Evolutionary conservation across 2,113 vertebrate genomes (phyloP).

Genomic region (Neogobius melanostomus): DNA sequence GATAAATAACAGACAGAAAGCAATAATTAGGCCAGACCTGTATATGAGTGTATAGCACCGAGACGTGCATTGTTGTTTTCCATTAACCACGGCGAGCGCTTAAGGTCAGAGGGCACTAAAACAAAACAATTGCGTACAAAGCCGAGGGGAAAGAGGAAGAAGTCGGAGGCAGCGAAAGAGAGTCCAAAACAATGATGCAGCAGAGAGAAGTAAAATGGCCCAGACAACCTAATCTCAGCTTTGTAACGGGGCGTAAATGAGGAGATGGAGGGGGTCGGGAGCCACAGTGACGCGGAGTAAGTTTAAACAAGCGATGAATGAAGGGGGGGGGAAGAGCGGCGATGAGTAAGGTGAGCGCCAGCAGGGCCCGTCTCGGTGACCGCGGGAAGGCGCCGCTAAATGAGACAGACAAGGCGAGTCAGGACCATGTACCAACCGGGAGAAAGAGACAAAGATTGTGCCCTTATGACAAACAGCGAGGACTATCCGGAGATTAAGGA

Average conservation of each 20-base stretch:
- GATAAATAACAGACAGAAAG: not conserved
- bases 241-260: constrained; percentile 67
- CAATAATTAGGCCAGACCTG: constrained; percentile 5
- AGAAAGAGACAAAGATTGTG: constrained; percentile 64
- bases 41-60: constrained; percentile 7
- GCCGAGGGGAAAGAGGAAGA: constrained; percentile 42
- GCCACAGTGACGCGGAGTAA: constrained; percentile 31
- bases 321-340: constrained; percentile 18
- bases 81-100: constrained; percentile 50
- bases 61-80: constrained; percentile 27
- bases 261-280: constrained; percentile 33
- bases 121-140: constrained; percentile 38
- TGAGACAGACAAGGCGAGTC: constrained; percentile 46
- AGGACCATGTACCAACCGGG: constrained; percentile 38
- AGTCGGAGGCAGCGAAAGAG: constrained; percentile 37
- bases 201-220: constrained; percentile 65
- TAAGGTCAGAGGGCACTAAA: constrained; percentile 59
- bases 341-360: constrained; percentile 26
- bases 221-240: constrained; percentile 74
- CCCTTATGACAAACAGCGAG: constrained; percentile 73
- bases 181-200: constrained; percentile 68
- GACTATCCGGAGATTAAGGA: constrained; percentile 52
- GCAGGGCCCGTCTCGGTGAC: constrained; percentile 4
- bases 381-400: constrained; percentile 41
- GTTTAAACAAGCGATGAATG: constrained; percentile 31